phyloP scores from a whole-genome alignment of 2,797 vertebrate species.

The Tangara arthus region DNA sequence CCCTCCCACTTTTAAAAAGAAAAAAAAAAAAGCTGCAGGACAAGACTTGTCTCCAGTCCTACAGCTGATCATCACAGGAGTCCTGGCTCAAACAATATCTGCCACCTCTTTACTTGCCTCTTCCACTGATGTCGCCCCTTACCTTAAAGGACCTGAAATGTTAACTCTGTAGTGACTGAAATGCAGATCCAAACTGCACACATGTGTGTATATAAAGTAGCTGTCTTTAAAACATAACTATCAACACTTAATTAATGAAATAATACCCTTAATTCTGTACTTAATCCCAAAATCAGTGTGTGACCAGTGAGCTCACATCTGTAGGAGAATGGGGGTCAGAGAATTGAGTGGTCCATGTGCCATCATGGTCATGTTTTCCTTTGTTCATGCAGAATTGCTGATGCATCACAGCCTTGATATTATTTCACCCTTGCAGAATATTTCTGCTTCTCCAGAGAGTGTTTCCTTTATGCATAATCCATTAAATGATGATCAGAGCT shows the following conservation, averaged over 20 bases:
- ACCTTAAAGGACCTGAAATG: background rate
- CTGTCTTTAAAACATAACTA: background rate
- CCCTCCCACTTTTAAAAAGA: background rate
- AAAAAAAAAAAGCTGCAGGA: background rate
- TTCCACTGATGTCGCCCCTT: background rate
- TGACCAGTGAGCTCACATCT: background rate
- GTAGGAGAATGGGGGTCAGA: background rate
- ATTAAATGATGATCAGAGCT: background rate
- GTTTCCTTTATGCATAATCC: background rate
- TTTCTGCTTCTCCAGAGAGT: background rate
- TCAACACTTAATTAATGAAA: background rate
- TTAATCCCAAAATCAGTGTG: background rate
- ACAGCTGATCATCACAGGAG: background rate
- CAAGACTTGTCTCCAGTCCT: background rate
- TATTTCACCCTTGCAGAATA: background rate
- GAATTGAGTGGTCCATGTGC: background rate
- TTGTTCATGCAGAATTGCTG: background rate
- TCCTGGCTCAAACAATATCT: background rate
- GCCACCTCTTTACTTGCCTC: background rate
- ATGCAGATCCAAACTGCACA: background rate
- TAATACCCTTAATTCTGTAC: background rate
- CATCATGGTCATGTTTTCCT: background rate
- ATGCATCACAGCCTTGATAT: background rate
- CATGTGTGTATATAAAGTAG: background rate
- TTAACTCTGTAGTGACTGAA: background rate